A percentile compares a stretch with the other conserved stretches of the same genome.
Conservation (phyloP, 1,140 invertebrate genomes). For the Brachionus angularis region DNA sequence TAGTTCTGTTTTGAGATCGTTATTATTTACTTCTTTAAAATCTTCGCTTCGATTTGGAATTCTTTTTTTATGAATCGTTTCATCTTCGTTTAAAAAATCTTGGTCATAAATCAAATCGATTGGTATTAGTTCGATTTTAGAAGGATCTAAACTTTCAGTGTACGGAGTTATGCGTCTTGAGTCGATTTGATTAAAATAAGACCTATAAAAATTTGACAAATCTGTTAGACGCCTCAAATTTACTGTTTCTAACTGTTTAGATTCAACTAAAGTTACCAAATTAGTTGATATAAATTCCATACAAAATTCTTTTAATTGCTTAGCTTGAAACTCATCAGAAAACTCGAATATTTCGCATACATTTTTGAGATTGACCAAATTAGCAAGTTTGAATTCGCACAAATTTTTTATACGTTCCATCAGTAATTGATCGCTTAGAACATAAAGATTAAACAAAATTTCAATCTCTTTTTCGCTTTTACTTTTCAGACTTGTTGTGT, state of each 20-base stretch:
- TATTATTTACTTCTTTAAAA: no score
- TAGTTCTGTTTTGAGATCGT: no score
- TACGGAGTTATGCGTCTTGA: slow-evolving; percentile 17
- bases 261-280: slow-evolving; percentile 66
- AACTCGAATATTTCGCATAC: slow-evolving; percentile 67
- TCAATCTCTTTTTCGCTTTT: slow-evolving; percentile 61
- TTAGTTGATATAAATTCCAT: slow-evolving; percentile 70
- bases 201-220: slow-evolving; percentile 22
- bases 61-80: no score
- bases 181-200: slow-evolving; percentile 9
- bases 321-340: slow-evolving; percentile 63
- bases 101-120: slow-evolving; percentile 7
- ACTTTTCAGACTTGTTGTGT: slow-evolving; percentile 18
- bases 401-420: slow-evolving; percentile 64
- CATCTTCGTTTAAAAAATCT: no score
- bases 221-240: slow-evolving; percentile 11
- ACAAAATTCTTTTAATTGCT: slow-evolving; percentile 65
- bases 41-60: no score
- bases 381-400: slow-evolving; percentile 65
- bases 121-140: slow-evolving; percentile 14
- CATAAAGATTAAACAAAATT: slow-evolving; percentile 65
- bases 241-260: slow-evolving; percentile 51
- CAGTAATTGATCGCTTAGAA: slow-evolving; percentile 69
- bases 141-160: not conserved
- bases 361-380: slow-evolving; percentile 67